Conservation (phyloP, 2,888 invertebrate species). For the Dryobota labecula region DNA sequence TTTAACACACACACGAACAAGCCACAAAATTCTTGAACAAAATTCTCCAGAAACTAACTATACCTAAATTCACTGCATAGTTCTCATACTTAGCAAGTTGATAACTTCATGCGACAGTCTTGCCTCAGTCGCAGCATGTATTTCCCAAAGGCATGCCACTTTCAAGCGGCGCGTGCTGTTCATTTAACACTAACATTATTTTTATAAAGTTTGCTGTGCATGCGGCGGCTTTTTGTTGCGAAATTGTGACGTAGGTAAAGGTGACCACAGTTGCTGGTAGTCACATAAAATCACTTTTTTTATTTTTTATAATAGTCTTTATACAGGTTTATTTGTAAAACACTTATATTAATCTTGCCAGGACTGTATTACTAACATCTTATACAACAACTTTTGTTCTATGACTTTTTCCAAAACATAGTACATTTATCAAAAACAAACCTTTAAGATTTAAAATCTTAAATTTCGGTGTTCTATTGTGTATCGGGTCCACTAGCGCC, state of each 20-base stretch:
- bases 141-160: slow-evolving; percentile 38
- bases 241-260: too few relatives aligned
- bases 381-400: too few relatives aligned
- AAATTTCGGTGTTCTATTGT: too few relatives aligned
- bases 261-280: background rate
- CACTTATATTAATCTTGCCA: too few relatives aligned
- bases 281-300: too few relatives aligned
- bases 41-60: background rate
- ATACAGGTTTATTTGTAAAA: too few relatives aligned
- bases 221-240: background rate
- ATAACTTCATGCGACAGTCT: slow-evolving; percentile 20
- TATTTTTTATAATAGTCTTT: too few relatives aligned
- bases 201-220: slow-evolving; percentile 13
- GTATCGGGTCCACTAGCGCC: too few relatives aligned
- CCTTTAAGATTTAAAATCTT: too few relatives aligned
- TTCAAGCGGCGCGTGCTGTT: background rate
- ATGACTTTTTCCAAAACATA: too few relatives aligned
- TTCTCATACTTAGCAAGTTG: slow-evolving; percentile 11
- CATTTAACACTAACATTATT: slow-evolving; percentile 19
- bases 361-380: too few relatives aligned
- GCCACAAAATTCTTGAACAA: background rate
- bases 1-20: background rate
- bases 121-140: slow-evolving; percentile 5
- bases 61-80: background rate
- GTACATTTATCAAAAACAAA: too few relatives aligned